Percentiles rank a stretch among this genome's conserved stretches.
These are phyloP conservation scores for Hyles euphorbiae DNA, from an alignment of 1,140 invertebrate species.

Conservation along the genomic window DNA sequence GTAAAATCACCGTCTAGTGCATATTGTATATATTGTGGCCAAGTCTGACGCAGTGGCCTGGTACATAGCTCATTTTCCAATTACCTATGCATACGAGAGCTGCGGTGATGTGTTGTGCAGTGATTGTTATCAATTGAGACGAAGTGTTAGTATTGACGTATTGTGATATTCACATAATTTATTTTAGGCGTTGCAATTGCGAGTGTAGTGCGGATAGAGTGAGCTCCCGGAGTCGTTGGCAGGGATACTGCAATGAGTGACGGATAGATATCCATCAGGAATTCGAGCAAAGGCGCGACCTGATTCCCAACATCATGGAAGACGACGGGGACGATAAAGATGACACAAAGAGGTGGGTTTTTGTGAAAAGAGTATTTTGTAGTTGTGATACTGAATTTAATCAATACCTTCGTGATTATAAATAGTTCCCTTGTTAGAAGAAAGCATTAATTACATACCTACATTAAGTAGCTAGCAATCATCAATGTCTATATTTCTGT, in stretches of 20 bases:
- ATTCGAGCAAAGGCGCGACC: constrained; percentile 1
- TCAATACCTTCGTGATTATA: too few species aligned
- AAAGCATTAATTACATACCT: too few species aligned
- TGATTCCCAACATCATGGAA: constrained; percentile 35
- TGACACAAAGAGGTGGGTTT: constrained; percentile 53
- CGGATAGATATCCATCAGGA: constrained; percentile 4
- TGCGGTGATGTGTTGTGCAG: neutral
- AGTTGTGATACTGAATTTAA: too few species aligned
- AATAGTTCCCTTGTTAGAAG: too few species aligned
- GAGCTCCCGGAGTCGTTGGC: too few species aligned
- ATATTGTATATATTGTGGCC: neutral
- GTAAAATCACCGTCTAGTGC: too few species aligned
- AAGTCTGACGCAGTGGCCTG: constrained; percentile 11
- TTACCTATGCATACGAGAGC: constrained; percentile 6
- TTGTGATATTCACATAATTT: neutral
- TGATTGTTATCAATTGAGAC: neutral
- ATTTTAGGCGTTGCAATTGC: neutral
- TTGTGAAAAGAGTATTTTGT: too few species aligned
- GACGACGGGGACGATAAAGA: constrained; percentile 65
- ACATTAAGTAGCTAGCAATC: too few species aligned
- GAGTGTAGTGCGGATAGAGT: too few species aligned
- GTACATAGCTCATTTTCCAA: constrained; percentile 13
- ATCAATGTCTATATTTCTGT: too few species aligned
- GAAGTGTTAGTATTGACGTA: neutral
- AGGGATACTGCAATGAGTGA: neutral